phyloP scores from a whole-genome alignment of 2,797 vertebrate genomes.

The Hyperoplus lanceolatus region DNA sequence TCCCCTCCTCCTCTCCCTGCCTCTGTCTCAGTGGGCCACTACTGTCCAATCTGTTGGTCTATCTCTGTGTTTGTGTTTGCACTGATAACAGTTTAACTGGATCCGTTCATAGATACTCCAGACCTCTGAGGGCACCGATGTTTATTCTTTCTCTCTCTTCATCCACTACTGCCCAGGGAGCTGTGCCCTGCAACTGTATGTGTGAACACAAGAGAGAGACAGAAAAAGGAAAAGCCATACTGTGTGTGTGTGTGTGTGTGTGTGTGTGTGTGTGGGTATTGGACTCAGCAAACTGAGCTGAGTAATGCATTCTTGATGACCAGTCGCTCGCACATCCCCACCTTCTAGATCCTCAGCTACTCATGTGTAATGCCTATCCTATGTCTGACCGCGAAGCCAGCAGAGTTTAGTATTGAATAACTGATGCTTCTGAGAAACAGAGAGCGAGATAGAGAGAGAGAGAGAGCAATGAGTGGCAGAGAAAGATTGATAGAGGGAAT shows the following conservation, averaged over 20 bases:
- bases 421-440: conserved; percentile 36
- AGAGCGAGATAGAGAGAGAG: background rate
- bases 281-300: conserved; percentile 28
- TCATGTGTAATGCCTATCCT: conserved; percentile 37
- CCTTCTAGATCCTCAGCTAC: conserved; percentile 46
- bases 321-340: conserved; percentile 27
- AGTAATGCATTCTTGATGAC: conserved; percentile 56
- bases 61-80: conserved; percentile 74
- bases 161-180: conserved; percentile 45
- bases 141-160: conserved; percentile 63
- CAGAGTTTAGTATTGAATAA: conserved; percentile 50
- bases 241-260: conserved; percentile 3
- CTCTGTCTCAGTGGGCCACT: conserved; percentile 16
- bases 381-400: conserved; percentile 29
- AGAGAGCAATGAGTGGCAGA: conserved; percentile 11
- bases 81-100: conserved; percentile 74
- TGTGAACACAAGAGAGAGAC: conserved; percentile 34
- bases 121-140: conserved; percentile 65
- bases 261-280: conserved; percentile 35
- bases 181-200: conserved; percentile 30
- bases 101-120: conserved; percentile 67
- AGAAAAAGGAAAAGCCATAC: conserved; percentile 25
- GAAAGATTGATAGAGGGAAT: conserved; percentile 36
- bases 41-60: conserved; percentile 53
- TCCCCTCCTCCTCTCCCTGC: background rate